Percentiles rank a stretch among this genome's conserved stretches.
These are phyloP conservation scores for Trachelus iudaicus DNA, from an alignment of 2,888 invertebrate genomes.

Conservation along the genomic window DNA sequence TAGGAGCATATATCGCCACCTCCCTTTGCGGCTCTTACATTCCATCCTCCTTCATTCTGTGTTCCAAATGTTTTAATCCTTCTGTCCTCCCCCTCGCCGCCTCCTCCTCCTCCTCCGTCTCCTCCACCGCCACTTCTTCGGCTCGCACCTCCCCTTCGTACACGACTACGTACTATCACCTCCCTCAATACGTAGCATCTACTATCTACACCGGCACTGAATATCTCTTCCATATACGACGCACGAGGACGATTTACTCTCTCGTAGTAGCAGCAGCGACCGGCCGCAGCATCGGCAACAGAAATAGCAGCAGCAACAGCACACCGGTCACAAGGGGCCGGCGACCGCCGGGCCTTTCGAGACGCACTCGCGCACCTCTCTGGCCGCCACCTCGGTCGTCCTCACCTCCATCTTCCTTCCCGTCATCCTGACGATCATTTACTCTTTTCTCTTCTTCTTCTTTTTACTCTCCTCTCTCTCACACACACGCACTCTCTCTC, in stretches of 20 bases:
- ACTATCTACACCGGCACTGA: no score
- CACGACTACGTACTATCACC: background rate
- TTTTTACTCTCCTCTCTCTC: background rate
- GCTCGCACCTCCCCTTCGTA: background rate
- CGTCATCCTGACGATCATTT: slow-evolving; percentile 2
- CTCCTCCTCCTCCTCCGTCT: slow-evolving; percentile 11
- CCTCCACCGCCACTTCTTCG: slow-evolving; percentile 2
- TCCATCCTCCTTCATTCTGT: no score
- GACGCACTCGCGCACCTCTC: slow-evolving; percentile 30
- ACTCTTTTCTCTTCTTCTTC: background rate
- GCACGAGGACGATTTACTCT: no score
- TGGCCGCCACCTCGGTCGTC: slow-evolving; percentile 21
- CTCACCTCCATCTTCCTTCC: slow-evolving; percentile 16
- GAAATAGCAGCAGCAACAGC: slow-evolving; percentile 1
- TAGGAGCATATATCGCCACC: no score
- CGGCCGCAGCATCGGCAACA: no score
- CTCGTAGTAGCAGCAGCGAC: no score
- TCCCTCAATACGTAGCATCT: no score
- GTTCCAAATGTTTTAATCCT: no score
- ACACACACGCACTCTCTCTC: slow-evolving; percentile 10
- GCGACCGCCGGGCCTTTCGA: no score
- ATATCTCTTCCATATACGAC: slow-evolving; percentile 12
- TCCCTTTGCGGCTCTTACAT: no score
- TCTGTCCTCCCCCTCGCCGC: slow-evolving; percentile 10
- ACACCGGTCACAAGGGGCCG: background rate